These are phyloP conservation scores for Oncorhynchus nerka DNA, from an alignment of 2,113 vertebrate species.

Conservation along the genomic window DNA sequence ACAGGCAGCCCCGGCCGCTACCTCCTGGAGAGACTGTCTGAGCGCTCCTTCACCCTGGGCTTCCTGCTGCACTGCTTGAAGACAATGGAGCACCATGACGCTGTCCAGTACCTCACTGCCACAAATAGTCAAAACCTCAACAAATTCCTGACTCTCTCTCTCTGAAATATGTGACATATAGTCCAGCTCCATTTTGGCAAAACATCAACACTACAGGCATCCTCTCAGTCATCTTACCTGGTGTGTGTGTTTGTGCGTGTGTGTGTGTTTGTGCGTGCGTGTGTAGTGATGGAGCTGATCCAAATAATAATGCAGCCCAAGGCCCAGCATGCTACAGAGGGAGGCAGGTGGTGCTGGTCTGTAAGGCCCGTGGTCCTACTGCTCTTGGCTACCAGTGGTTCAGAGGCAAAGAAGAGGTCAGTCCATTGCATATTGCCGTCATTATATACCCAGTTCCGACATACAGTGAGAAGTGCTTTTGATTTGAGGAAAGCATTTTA, in stretches of 20 bases:
- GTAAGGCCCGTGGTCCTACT: constrained; percentile 62
- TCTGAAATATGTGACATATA: no score
- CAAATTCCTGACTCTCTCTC: no score
- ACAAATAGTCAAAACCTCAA: constrained; percentile 49
- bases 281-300: constrained; percentile 64
- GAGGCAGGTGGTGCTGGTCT: constrained; percentile 69
- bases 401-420: constrained; percentile 78
- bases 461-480: not conserved
- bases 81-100: constrained; percentile 76
- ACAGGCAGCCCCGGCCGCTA: constrained; percentile 75
- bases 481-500: no score
- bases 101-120: constrained; percentile 68
- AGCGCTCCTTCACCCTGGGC: constrained; percentile 71
- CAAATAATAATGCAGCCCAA: constrained; percentile 74
- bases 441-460: not conserved
- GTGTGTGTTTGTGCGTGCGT: not conserved
- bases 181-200: no score
- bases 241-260: not conserved
- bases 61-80: constrained; percentile 76
- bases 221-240: not conserved
- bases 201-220: no score
- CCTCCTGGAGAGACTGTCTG: constrained; percentile 74
- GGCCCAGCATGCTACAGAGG: constrained; percentile 57
- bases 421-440: not conserved
- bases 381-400: constrained; percentile 84